phyloP scores from a whole-genome alignment of 2,888 invertebrate species.

The Buathra laborator region DNA sequence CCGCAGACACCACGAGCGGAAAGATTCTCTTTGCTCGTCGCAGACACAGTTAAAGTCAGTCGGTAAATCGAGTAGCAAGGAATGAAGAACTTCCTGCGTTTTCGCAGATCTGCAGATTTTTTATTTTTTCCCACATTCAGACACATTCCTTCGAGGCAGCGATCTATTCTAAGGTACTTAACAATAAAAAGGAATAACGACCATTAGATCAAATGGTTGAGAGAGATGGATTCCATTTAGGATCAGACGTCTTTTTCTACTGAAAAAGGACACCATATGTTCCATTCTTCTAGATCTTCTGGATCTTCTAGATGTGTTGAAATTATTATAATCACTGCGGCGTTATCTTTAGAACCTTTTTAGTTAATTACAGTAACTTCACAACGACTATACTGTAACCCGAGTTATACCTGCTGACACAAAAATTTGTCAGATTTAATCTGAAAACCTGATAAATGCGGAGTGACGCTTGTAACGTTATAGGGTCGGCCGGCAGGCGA shows the following conservation, averaged over 20 bases:
- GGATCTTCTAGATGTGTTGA: background rate
- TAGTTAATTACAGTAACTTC: background rate
- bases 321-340: background rate
- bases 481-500: background rate
- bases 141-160: constrained; percentile 6
- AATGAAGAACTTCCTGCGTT: constrained; percentile 57
- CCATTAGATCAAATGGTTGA: background rate
- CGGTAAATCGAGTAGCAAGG: constrained; percentile 52
- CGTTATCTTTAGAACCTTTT: background rate
- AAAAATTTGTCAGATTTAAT: background rate
- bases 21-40: constrained; percentile 49
- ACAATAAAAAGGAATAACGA: background rate
- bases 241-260: too few relatives aligned
- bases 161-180: background rate
- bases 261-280: too few relatives aligned
- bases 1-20: constrained; percentile 41
- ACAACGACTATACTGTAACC: background rate
- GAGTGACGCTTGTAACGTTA: background rate
- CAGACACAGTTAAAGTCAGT: constrained; percentile 34
- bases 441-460: background rate
- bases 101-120: constrained; percentile 42
- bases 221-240: background rate
- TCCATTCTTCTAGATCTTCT: too few relatives aligned
- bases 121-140: constrained; percentile 9
- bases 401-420: background rate